Conservation (phyloP, 2,113 vertebrate species). For the Nothocercus nigrocapillus region DNA sequence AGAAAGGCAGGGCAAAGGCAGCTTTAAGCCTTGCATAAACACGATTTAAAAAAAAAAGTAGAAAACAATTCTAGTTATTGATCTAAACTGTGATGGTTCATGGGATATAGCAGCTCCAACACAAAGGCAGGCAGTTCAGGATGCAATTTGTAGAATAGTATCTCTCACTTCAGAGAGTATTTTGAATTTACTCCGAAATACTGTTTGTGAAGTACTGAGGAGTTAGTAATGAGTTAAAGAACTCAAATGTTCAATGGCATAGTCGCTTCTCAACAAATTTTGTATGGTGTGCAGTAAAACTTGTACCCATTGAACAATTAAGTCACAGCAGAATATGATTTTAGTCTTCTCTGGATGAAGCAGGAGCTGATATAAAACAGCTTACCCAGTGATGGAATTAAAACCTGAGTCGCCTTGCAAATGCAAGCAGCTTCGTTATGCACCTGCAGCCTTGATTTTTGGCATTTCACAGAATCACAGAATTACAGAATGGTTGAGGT, state of each 20-base stretch:
- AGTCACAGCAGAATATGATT: neutral
- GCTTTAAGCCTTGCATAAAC: neutral
- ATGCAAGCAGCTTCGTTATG: neutral
- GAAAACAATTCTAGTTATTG: neutral
- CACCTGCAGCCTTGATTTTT: neutral
- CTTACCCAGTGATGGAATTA: neutral
- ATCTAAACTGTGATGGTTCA: neutral
- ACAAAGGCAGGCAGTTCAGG: neutral
- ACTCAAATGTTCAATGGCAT: neutral
- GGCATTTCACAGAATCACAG: too few relatives aligned
- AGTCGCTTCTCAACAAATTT: neutral
- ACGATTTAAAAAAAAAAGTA: neutral
- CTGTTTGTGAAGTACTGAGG: neutral
- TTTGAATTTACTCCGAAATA: neutral
- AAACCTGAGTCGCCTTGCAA: neutral
- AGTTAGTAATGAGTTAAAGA: neutral
- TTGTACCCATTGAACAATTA: neutral
- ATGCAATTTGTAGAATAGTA: neutral
- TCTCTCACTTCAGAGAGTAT: neutral
- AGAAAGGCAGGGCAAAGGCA: neutral
- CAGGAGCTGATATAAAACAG: neutral
- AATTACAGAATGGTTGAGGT: too few relatives aligned
- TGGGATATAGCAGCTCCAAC: neutral
- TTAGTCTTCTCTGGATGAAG: neutral
- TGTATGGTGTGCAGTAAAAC: neutral